phyloP scores from a whole-genome alignment of 2,888 invertebrate genomes.

The Andrena haemorrhoa region DNA sequence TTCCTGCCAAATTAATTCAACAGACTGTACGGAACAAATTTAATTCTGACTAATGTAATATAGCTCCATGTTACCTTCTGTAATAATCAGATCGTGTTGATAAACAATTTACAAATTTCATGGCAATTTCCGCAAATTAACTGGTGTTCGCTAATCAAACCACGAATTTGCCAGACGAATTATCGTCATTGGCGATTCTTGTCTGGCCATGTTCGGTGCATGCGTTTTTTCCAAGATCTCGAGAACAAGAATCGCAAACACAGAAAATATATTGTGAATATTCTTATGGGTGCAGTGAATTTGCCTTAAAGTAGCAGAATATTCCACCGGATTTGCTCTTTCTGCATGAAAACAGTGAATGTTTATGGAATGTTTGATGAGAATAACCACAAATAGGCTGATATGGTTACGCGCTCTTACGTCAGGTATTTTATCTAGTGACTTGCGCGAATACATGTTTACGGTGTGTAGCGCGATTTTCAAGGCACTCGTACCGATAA shows the following conservation, averaged over 20 bases:
- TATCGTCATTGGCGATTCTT: not conserved
- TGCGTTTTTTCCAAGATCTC: not conserved
- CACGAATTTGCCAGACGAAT: conserved; percentile 24
- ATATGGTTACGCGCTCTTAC: not conserved
- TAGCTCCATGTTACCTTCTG: not conserved
- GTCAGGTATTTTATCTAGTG: conserved; percentile 34
- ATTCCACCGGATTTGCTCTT: not conserved
- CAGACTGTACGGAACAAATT: not conserved
- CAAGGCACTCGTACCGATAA: not conserved
- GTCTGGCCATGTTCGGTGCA: not conserved
- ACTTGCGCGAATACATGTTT: conserved; percentile 59
- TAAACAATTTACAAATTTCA: conserved; percentile 24
- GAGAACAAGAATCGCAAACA: not conserved
- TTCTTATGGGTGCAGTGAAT: conserved; percentile 6
- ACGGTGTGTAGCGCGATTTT: conserved; percentile 11
- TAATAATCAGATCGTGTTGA: not conserved
- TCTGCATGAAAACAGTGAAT: not conserved
- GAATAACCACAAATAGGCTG: conserved; percentile 44
- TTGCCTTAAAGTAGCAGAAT: not conserved
- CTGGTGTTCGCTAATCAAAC: not conserved
- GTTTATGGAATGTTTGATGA: conserved; percentile 41
- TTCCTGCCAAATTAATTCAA: not conserved
- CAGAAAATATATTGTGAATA: not conserved
- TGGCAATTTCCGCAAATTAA: conserved; percentile 23
- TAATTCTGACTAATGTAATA: not conserved